Evolutionary conservation across 64 coral and sea anemone species (phyloP).

Genomic region (Pocillopora verrucosa): DNA sequence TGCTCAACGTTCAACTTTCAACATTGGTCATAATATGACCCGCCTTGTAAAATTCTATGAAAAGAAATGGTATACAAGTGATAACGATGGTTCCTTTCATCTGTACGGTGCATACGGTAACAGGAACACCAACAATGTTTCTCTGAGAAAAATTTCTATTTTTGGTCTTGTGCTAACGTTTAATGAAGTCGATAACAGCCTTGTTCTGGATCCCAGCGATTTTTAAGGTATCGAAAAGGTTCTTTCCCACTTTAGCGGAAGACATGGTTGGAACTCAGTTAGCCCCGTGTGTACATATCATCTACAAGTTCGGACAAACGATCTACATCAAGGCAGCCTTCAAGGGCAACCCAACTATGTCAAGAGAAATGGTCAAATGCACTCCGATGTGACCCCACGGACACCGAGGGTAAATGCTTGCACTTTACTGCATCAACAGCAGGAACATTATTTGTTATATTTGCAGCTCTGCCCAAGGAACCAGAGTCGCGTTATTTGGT

Average conservation of each 20-base stretch:
- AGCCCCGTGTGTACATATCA: conserved; percentile 7
- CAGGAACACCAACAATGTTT: neutral
- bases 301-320: neutral
- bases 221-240: neutral
- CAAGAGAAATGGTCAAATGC: conserved; percentile 40
- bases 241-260: conserved; percentile 8
- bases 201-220: neutral
- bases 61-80: conserved; percentile 28
- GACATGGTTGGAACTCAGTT: neutral
- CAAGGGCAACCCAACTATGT: neutral
- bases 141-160: conserved; percentile 38
- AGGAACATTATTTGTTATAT: conserved; percentile 16
- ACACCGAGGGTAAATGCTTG: conserved; percentile 30
- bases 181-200: conserved; percentile 21
- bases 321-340: neutral
- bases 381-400: conserved; percentile 28
- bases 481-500: neutral
- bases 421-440: conserved; percentile 42
- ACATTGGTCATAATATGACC: neutral
- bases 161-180: conserved; percentile 50
- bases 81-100: conserved; percentile 15
- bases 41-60: neutral
- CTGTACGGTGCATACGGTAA: conserved; percentile 4
- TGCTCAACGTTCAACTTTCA: neutral
- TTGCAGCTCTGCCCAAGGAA: conserved; percentile 16